These are phyloP conservation scores for Lophura nycthemera DNA, from an alignment of 2,113 vertebrate genomes.

Conservation along the genomic window DNA sequence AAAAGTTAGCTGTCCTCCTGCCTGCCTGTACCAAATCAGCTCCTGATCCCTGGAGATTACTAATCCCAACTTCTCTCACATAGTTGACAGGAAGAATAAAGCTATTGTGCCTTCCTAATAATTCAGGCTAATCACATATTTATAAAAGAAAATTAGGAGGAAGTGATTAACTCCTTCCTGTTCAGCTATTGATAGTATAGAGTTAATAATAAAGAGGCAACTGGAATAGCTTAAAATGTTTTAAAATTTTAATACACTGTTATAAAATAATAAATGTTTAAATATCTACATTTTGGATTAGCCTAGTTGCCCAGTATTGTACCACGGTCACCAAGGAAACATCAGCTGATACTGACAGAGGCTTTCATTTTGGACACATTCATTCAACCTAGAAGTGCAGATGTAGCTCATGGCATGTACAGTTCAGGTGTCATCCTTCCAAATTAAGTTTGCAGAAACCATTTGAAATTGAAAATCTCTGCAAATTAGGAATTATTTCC, in stretches of 20 bases:
- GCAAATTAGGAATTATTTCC: background rate
- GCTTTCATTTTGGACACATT: background rate
- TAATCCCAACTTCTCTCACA: constrained; percentile 84
- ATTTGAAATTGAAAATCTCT: background rate
- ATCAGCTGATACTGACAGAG: background rate
- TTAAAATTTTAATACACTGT: constrained; percentile 47
- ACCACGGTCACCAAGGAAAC: constrained; percentile 48
- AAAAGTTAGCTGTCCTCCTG: constrained; percentile 89
- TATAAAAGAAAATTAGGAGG: constrained; percentile 61
- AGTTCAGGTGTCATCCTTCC: background rate
- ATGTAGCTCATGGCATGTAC: background rate
- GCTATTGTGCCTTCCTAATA: constrained; percentile 83
- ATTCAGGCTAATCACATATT: constrained; percentile 78
- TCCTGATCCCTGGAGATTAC: constrained; percentile 81
- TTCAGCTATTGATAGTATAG: background rate
- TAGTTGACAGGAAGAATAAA: constrained; percentile 86
- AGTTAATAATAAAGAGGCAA: constrained; percentile 33
- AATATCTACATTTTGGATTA: constrained; percentile 41
- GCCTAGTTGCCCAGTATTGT: background rate
- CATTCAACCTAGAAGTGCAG: background rate
- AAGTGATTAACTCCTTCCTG: constrained; percentile 41
- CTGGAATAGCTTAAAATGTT: constrained; percentile 35
- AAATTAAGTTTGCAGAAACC: background rate
- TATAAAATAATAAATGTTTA: constrained; percentile 59
- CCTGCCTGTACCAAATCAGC: constrained; percentile 82